These are phyloP conservation scores for Microhierax caerulescens DNA, from an alignment of 2,797 vertebrate species.

Conservation along the genomic window DNA sequence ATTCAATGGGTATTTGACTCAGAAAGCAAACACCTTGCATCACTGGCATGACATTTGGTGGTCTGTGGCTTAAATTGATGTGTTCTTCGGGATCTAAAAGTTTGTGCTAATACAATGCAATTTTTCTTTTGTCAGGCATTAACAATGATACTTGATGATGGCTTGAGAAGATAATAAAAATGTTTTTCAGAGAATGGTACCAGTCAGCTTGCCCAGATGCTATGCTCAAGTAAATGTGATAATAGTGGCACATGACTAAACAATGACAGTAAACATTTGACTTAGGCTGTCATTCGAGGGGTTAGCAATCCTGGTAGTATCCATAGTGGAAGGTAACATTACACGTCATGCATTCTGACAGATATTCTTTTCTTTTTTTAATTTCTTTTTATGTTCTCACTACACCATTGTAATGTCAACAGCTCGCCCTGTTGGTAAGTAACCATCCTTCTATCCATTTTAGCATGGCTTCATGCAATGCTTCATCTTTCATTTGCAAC, in stretches of 20 bases:
- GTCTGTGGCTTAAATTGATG: conserved; percentile 46
- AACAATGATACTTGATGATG: conserved; percentile 30
- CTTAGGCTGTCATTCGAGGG: conserved; percentile 61
- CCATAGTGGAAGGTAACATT: conserved; percentile 81
- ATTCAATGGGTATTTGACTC: conserved; percentile 68
- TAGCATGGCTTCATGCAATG: conserved; percentile 84
- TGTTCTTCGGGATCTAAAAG: conserved; percentile 45
- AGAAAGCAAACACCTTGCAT: conserved; percentile 46
- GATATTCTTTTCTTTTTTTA: conserved; percentile 84
- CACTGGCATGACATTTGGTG: conserved; percentile 60
- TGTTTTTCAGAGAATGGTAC: conserved; percentile 26
- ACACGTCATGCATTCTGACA: conserved; percentile 95
- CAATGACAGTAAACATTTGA: conserved; percentile 8
- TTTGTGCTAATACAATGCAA: conserved; percentile 39
- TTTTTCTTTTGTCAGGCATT: conserved; percentile 58
- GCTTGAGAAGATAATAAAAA: conserved; percentile 41
- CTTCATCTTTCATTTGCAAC: conserved; percentile 75
- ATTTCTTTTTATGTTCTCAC: conserved; percentile 89
- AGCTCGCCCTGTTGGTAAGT: conserved; percentile 99
- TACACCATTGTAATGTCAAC: conserved; percentile 97
- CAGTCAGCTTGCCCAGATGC: neutral
- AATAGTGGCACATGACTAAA: conserved; percentile 16
- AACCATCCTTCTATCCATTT: conserved; percentile 91
- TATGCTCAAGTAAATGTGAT: conserved; percentile 44
- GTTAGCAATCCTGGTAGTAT: conserved; percentile 71